A percentile compares a stretch with the other conserved stretches of the same genome.
Evolutionary conservation across 2,888 invertebrate species (phyloP).

Genomic region (Timema podura): DNA sequence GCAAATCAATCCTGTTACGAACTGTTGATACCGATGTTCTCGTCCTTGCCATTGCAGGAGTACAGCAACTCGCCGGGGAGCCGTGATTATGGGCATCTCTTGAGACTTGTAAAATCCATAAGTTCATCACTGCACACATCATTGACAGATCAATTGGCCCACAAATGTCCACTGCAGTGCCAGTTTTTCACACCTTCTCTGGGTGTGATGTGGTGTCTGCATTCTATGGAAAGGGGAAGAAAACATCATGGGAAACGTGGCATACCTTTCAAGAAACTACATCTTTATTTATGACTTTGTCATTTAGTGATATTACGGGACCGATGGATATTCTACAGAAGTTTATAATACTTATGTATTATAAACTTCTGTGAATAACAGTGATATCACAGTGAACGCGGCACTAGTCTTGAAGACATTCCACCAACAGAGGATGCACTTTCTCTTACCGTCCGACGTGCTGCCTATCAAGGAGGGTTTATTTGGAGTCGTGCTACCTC

Average conservation of each 20-base stretch:
- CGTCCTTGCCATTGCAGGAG: neutral
- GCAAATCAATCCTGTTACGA: neutral
- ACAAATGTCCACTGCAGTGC: constrained; percentile 1
- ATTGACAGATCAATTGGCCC: neutral
- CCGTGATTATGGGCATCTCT: neutral
- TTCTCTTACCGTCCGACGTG: neutral
- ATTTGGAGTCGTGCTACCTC: neutral
- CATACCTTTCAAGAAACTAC: neutral
- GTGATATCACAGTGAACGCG: neutral
- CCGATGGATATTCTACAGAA: neutral
- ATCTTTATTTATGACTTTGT: neutral
- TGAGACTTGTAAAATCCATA: neutral
- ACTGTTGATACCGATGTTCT: constrained; percentile 5
- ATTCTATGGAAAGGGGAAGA: neutral
- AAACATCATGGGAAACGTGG: neutral
- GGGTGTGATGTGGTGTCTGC: constrained; percentile 1
- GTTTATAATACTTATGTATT: neutral
- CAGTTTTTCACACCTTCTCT: neutral
- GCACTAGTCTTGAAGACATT: neutral
- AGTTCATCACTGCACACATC: constrained; percentile 6
- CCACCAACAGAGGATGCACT: neutral
- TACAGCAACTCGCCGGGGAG: neutral
- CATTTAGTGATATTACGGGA: neutral
- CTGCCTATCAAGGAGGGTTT: neutral
- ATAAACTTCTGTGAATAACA: neutral